These are phyloP conservation scores for Clarias macrocephalus DNA, from an alignment of 2,113 vertebrate species.

Conservation along the genomic window DNA sequence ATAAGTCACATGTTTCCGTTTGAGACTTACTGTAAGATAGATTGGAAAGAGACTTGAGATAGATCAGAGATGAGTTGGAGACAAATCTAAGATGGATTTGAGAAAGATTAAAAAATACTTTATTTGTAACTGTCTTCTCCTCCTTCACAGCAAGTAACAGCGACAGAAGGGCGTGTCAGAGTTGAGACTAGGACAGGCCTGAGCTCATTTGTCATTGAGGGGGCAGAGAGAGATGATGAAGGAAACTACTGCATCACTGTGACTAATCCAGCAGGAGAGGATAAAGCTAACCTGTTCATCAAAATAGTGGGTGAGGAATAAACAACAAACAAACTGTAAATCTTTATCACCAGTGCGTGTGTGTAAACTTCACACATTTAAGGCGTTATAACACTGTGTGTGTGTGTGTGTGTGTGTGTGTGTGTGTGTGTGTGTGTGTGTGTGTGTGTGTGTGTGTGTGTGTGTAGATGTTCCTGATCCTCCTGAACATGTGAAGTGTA, in stretches of 20 bases:
- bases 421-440: neutral
- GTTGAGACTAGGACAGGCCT: slow-evolving; percentile 74
- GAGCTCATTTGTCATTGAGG: slow-evolving; percentile 86
- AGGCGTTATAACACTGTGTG: too few relatives aligned
- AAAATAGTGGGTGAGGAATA: slow-evolving; percentile 81
- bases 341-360: neutral
- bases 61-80: neutral
- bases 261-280: slow-evolving; percentile 82
- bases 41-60: neutral
- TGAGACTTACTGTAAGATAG: neutral
- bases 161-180: slow-evolving; percentile 69
- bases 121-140: neutral
- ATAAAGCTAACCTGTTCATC: slow-evolving; percentile 77
- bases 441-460: neutral
- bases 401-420: slow-evolving; percentile 2
- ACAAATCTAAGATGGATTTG: neutral
- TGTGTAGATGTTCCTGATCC: slow-evolving; percentile 83
- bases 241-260: slow-evolving; percentile 82
- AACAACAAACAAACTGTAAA: neutral
- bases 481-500: slow-evolving; percentile 79
- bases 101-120: neutral
- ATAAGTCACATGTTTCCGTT: neutral
- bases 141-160: slow-evolving; percentile 66
- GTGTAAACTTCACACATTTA: neutral
- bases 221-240: slow-evolving; percentile 80